Conservation (phyloP, 1,140 invertebrate genomes). For the Brachionus paranguensis region DNA sequence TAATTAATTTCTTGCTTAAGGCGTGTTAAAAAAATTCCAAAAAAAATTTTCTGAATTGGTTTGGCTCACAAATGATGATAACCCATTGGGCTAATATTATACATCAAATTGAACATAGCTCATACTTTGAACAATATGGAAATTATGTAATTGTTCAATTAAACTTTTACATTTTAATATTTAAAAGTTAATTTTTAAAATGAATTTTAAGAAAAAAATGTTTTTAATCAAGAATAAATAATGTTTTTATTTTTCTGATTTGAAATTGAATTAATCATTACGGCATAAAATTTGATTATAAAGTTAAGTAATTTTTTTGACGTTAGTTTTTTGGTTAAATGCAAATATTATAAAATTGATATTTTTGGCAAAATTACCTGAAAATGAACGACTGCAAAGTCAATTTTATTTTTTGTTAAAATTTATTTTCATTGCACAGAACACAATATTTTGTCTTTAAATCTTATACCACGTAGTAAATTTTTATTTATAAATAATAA, state of each 20-base stretch:
- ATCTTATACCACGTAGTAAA: slow-evolving; percentile 15
- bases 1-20: background rate
- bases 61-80: no score
- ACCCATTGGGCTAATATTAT: no score
- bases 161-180: no score
- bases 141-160: no score
- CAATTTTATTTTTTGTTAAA: background rate
- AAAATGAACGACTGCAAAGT: background rate
- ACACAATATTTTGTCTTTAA: background rate
- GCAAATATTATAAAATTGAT: background rate
- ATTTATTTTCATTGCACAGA: background rate
- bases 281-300: background rate
- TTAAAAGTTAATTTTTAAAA: no score
- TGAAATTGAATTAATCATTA: background rate
- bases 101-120: no score
- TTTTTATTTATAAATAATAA: background rate
- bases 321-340: background rate
- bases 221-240: no score
- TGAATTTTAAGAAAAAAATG: no score
- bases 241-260: no score
- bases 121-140: no score
- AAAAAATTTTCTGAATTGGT: no score
- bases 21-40: background rate
- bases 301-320: background rate
- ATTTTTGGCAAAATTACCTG: background rate